Conservation (phyloP, 2,888 invertebrate genomes). For the Malthinus flaveolus region DNA sequence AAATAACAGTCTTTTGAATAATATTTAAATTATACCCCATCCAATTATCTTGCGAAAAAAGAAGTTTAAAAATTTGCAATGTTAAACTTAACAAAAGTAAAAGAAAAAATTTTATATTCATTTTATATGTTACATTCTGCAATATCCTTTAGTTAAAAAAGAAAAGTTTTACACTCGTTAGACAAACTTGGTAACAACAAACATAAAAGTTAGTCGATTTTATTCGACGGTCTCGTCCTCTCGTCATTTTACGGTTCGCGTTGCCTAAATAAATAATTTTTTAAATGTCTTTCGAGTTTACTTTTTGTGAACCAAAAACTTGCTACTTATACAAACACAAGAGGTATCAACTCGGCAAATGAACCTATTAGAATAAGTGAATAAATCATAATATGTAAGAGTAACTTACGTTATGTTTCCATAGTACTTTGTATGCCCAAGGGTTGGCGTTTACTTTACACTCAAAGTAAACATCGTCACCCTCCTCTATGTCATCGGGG, state of each 20-base stretch:
- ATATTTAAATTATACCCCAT: too few species aligned
- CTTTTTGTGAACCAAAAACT: too few species aligned
- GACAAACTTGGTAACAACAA: conserved; percentile 43
- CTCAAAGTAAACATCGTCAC: conserved; percentile 80
- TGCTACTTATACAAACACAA: too few species aligned
- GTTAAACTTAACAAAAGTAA: not conserved
- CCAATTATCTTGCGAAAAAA: too few species aligned
- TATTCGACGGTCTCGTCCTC: conserved; percentile 25
- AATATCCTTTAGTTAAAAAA: conserved; percentile 16
- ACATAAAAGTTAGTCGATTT: conserved; percentile 43
- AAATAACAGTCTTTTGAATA: too few species aligned
- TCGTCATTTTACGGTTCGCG: conserved; percentile 19
- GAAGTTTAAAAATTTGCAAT: not conserved
- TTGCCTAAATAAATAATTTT: conserved; percentile 15
- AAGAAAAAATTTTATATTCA: conserved; percentile 3
- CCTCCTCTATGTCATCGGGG: conserved; percentile 79
- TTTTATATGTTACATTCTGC: conserved; percentile 1
- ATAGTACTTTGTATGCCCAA: conserved; percentile 75
- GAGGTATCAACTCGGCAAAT: too few species aligned
- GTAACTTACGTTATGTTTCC: conserved; percentile 78
- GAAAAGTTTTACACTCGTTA: conserved; percentile 35
- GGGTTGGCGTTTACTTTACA: conserved; percentile 80
- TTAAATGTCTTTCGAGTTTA: not conserved
- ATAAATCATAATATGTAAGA: conserved; percentile 3
- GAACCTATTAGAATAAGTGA: too few species aligned